A percentile compares a stretch with the other conserved stretches of the same genome.
phyloP scores from a whole-genome alignment of 2,797 vertebrate genomes.

The Tenualosa thibaudeaui region DNA sequence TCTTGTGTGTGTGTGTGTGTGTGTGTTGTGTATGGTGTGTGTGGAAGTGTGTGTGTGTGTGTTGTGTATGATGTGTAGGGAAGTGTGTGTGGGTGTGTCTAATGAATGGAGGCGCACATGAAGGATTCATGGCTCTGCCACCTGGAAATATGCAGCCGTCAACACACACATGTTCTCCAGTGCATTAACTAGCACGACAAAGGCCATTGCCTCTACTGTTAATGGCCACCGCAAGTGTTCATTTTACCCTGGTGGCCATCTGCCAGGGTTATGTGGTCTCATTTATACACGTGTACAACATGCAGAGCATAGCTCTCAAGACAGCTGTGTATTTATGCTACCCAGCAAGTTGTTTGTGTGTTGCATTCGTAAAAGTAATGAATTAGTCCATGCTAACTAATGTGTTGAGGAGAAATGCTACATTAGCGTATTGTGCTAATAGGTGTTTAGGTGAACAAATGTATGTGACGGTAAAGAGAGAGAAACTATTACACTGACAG shows the following conservation, averaged over 20 bases:
- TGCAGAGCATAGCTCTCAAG: neutral
- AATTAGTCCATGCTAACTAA: neutral
- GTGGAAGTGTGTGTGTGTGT: too few species aligned
- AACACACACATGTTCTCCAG: neutral
- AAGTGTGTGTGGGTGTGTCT: too few species aligned
- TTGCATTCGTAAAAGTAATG: neutral
- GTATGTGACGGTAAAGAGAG: too few species aligned
- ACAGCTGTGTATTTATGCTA: neutral
- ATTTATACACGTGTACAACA: neutral
- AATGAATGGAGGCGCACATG: neutral
- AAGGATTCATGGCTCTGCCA: neutral
- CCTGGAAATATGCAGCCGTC: neutral
- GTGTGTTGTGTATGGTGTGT: too few species aligned
- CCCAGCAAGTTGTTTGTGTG: neutral
- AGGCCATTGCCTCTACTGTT: neutral
- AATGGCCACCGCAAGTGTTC: neutral
- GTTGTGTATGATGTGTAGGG: too few species aligned
- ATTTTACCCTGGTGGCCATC: neutral
- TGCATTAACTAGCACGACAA: neutral
- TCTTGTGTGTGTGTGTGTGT: too few species aligned
- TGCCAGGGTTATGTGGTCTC: neutral
- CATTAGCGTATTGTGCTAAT: neutral
- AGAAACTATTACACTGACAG: too few species aligned
- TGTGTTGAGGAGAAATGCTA: neutral
- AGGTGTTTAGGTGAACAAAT: neutral